Conservation (phyloP, 2,888 invertebrate genomes). For the Cryptocephalus moraei region DNA sequence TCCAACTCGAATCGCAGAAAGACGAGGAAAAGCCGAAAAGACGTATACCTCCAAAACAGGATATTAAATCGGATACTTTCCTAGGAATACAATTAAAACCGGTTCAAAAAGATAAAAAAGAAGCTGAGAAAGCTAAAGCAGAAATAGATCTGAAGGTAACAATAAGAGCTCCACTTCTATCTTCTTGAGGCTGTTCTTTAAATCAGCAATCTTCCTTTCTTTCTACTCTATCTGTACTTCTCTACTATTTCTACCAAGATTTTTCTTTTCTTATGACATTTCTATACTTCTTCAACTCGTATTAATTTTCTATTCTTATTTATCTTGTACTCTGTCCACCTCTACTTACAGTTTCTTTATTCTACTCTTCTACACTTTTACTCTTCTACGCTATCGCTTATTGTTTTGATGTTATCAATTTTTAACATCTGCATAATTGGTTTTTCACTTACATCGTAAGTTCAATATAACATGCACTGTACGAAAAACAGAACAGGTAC, state of each 20-base stretch:
- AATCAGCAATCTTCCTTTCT: conserved; percentile 2
- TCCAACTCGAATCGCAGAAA: conserved; percentile 13
- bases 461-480: too few relatives aligned
- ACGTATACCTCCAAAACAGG: conserved; percentile 37
- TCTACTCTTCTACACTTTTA: not conserved
- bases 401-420: conserved; percentile 2
- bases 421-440: not conserved
- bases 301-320: not conserved
- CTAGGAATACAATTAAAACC: conserved; percentile 52
- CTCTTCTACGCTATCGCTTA: not conserved
- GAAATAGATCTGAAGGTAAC: conserved; percentile 37
- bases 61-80: conserved; percentile 46
- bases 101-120: conserved; percentile 37
- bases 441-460: too few relatives aligned
- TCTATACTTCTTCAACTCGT: not conserved
- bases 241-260: conserved; percentile 1
- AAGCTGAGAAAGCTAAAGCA: conserved; percentile 30
- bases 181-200: too few relatives aligned
- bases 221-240: conserved; percentile 6
- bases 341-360: conserved; percentile 5
- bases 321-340: conserved; percentile 4
- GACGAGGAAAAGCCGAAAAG: conserved; percentile 35
- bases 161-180: not conserved
- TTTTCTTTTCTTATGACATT: not conserved
- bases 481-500: too few relatives aligned